Conservation (phyloP, 2,797 vertebrate genomes). For the Eospalax fontanierii region DNA sequence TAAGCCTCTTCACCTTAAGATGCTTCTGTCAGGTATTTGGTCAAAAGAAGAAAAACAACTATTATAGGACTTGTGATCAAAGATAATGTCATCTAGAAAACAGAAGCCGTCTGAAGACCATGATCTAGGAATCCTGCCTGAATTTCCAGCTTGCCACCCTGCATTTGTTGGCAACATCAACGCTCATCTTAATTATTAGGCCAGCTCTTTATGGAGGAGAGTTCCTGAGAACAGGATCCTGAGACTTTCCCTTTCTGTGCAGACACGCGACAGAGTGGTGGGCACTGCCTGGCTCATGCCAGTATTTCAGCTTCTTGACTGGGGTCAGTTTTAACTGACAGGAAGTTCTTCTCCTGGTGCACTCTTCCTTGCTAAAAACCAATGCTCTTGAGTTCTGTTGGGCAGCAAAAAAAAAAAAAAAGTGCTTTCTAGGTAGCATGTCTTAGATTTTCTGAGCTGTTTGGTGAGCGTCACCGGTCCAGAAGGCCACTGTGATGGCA, state of each 20-base stretch:
- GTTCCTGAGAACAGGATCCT: not conserved
- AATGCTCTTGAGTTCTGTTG: constrained; percentile 3
- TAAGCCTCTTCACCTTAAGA: not conserved
- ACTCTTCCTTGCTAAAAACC: not conserved
- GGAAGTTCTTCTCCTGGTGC: not conserved
- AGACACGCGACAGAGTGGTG: not conserved
- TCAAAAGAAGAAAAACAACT: not conserved
- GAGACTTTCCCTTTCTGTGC: accelerated
- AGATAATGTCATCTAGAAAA: not conserved
- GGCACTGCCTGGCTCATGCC: not conserved
- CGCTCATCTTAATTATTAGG: not conserved
- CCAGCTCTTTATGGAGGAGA: not conserved
- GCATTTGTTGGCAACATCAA: not conserved
- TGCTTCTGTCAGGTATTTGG: not conserved
- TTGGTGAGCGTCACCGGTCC: constrained; percentile 75
- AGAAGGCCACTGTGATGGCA: constrained; percentile 78
- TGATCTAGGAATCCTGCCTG: not conserved
- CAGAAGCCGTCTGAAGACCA: not conserved
- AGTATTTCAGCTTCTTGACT: not conserved
- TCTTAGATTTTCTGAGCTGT: constrained; percentile 50
- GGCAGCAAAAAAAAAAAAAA: not conserved
- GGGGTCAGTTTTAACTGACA: not conserved
- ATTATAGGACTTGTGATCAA: not conserved
- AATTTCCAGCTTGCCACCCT: not conserved
- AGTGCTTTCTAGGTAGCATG: not conserved